Evolutionary conservation across 2,888 invertebrate genomes (phyloP), one percentile per base, ranked within the genome.

Genomic region (Alviniconcha strummeri): DNA sequence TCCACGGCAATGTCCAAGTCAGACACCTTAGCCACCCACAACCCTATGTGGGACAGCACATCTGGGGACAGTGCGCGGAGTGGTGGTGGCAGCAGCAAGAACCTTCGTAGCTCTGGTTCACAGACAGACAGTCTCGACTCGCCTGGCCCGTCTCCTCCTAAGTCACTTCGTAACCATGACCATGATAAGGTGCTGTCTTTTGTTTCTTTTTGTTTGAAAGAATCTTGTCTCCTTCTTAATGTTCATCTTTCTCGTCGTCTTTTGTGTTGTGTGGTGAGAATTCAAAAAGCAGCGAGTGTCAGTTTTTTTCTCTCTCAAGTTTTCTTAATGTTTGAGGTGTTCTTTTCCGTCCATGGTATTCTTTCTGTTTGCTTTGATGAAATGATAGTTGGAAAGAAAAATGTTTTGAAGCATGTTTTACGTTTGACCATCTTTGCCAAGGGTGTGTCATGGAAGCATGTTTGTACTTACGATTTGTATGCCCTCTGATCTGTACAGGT

Each of bases 61-160:
- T 75, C 84, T 57, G 71, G 80, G 71, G 85, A 86, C 54, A 67
- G 72, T 56, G 71, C 83, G 15, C 83, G 80, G 6, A 56, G 85
- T 81, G 80, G 69, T 36, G 84, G 84, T 13, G 83, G 83, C 17
- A 89, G 88, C 84, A 88, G 88, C 84, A 91, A 89, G 79, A 90
- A 89, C 72, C 86, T 92, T n/a, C 90, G 89, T 67, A 90, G 89
- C 72, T 92, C 91, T 86, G 91, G 91, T 19, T 92, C 93, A 19
- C 92, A 91, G 87, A 91, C 93, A 52, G 92, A 93, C 88, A 90
- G 92, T 85, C 84, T 92, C 74, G 90, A 91, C 85, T 90, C 91
- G 85, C 89, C 92, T 60, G 87, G 88, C n/a, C 84, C 88, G 0
- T 85, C 86, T 36, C 86, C 89, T 5, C 82, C 88, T 7, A 87